Evolutionary conservation across 2,113 vertebrate genomes (phyloP).

Genomic region (Dendrocopos noguchii): DNA sequence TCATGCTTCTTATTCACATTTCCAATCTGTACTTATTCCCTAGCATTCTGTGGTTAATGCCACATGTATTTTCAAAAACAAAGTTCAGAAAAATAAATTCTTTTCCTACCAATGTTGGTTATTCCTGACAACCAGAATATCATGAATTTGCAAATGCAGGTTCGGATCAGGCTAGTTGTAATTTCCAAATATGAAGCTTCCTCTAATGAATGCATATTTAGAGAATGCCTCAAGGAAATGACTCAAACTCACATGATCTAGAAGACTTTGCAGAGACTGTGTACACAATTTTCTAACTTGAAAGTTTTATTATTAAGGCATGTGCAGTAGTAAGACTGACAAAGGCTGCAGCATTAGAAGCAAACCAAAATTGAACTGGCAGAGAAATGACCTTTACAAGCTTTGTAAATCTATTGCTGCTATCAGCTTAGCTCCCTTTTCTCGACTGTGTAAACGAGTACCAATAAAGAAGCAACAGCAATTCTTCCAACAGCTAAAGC

Average conservation of each 20-base stretch:
- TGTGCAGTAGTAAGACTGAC: not conserved
- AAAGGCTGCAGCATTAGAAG: not conserved
- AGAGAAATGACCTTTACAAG: not conserved
- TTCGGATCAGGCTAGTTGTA: constrained; percentile 13
- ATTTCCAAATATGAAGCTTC: constrained; percentile 17
- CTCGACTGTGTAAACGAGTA: not conserved
- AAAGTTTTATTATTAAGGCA: not conserved
- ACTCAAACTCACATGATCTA: constrained; percentile 50
- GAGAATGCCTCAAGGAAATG: constrained; percentile 47
- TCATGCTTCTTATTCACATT: not conserved
- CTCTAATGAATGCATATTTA: constrained; percentile 5
- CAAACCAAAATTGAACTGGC: not conserved
- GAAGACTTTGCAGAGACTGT: not conserved
- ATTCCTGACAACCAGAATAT: constrained; percentile 13
- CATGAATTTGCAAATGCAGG: constrained; percentile 10
- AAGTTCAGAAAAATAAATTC: not conserved
- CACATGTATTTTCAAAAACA: not conserved
- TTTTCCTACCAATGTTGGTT: not conserved
- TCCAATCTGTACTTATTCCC: constrained; percentile 35
- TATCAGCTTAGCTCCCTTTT: not conserved
- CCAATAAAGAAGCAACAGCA: not conserved
- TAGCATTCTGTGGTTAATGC: not conserved
- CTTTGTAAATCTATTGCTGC: not conserved
- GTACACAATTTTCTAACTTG: not conserved
- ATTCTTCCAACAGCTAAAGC: not conserved